Base-by-base conservation (phyloP, 2,888 invertebrate species). In the Lordiphosa andalusiaca region DNA sequence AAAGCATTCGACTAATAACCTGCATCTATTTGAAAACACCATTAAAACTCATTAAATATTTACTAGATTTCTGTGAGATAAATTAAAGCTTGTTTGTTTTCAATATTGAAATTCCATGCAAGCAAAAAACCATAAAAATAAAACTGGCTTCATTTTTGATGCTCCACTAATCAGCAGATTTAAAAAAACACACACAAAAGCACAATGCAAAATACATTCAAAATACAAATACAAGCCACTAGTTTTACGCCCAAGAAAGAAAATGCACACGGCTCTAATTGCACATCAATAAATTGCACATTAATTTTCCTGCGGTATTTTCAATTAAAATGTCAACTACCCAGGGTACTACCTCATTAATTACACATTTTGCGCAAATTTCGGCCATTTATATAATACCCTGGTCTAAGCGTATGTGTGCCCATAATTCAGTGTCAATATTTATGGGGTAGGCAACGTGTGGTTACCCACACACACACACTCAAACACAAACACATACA, bases 251-350 rank as follows among this genome's bases (percentile, higher is more conserved):
- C 30, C 3, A 10, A 30, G 9, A 30, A 9, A 10, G 30, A 30
- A 30, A 30, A 30, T 30, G 30, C 30, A 10, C 30, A 30, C 30
- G 30, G 30, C 57, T 51, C 55, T 52, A 67, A 64, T 67, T 69
- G 48, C 51, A 50, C 30, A 65, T 65, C 57, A 78, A 69, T 66
- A 73, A 65, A 59, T 77, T 61, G 42, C n/a, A 35, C 41, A 54
- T 53, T 55, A 44, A 59, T 68, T 63, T 49, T 52, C 30, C 44
- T 66, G 71, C 48, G 59, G 54, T 48, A 67, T 65, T 66, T 74
- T 68, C 65, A 81, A 80, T 84, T 84, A 77, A 77, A 67, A 61
- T 60, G 68, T 74, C 78, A 84, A 62, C 54, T 69, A 61, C 57
- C 35, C 62, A 57, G 54, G 47, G 46, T 39, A 64, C n/a, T n/a